Percentiles rank a stretch among this genome's conserved stretches.
Evolutionary conservation across 2,888 invertebrate genomes (phyloP).

Genomic region (Hermaeophaga mercurialis): DNA sequence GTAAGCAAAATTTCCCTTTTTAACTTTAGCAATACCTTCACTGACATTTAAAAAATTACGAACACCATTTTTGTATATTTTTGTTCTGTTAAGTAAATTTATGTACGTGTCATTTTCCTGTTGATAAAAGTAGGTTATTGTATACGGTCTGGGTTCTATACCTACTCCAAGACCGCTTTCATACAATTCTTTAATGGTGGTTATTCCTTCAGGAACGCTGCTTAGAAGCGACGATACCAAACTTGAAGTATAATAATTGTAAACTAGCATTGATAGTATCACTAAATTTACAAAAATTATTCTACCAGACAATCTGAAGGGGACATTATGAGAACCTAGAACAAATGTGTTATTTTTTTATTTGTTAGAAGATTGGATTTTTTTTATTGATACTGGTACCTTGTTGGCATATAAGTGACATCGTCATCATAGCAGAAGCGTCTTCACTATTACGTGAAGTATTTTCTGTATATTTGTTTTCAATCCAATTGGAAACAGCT

Average conservation of each 20-base stretch:
- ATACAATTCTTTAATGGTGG: slow-evolving; percentile 59
- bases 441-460: slow-evolving; percentile 52
- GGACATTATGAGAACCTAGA: slow-evolving; percentile 44
- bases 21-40: slow-evolving; percentile 56
- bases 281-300: slow-evolving; percentile 47
- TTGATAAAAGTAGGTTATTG: slow-evolving; percentile 50
- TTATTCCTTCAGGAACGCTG: slow-evolving; percentile 60
- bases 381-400: slow-evolving; percentile 34
- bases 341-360: too few species aligned
- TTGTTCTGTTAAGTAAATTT: slow-evolving; percentile 42
- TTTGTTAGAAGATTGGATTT: too few species aligned
- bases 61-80: slow-evolving; percentile 35
- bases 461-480: slow-evolving; percentile 50
- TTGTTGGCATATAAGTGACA: slow-evolving; percentile 49
- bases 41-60: slow-evolving; percentile 36
- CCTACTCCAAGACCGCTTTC: slow-evolving; percentile 60
- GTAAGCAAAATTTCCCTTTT: slow-evolving; percentile 61
- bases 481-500: slow-evolving; percentile 51
- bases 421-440: slow-evolving; percentile 51
- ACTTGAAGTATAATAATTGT: slow-evolving; percentile 66
- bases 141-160: slow-evolving; percentile 60
- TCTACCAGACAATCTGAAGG: slow-evolving; percentile 44
- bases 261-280: slow-evolving; percentile 57
- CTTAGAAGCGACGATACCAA: slow-evolving; percentile 64
- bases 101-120: slow-evolving; percentile 40